phyloP scores from a whole-genome alignment of 2,888 invertebrate genomes.

The Lepetodrilus schrolli region DNA sequence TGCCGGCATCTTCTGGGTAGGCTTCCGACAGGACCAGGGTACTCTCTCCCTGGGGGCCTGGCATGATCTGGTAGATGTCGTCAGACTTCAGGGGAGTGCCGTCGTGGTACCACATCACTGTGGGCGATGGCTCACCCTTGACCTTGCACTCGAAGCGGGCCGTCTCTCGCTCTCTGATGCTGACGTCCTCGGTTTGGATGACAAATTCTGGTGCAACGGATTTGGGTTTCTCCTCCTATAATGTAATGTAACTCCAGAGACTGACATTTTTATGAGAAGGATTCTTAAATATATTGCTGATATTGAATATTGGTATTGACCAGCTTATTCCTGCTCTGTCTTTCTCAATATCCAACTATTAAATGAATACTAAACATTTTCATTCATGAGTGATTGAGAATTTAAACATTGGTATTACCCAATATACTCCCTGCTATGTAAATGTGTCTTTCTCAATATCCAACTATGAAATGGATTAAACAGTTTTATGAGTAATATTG shows the following conservation, averaged over 20 bases:
- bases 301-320: too few species aligned
- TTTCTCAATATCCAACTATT: too few species aligned
- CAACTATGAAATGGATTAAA: too few species aligned
- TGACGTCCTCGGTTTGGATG: constrained; percentile 57
- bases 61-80: constrained; percentile 79
- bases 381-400: too few species aligned
- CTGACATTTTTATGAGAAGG: too few species aligned
- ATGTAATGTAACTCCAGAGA: neutral
- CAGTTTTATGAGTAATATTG: too few species aligned
- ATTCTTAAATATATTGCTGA: too few species aligned
- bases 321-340: too few species aligned
- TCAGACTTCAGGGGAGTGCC: constrained; percentile 79
- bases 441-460: too few species aligned
- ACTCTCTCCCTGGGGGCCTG: constrained; percentile 59
- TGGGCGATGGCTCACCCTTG: constrained; percentile 73
- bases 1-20: constrained; percentile 83
- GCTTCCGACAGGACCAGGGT: constrained; percentile 81
- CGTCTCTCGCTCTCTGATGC: constrained; percentile 67
- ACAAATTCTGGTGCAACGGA: constrained; percentile 59
- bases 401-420: too few species aligned
- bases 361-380: too few species aligned
- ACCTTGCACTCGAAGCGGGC: constrained; percentile 71
- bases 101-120: constrained; percentile 88
- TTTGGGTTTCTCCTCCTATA: constrained; percentile 47
- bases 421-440: too few species aligned